These are phyloP conservation scores for Lemur catta DNA, from an alignment of 2,797 vertebrate species.

Conservation along the genomic window DNA sequence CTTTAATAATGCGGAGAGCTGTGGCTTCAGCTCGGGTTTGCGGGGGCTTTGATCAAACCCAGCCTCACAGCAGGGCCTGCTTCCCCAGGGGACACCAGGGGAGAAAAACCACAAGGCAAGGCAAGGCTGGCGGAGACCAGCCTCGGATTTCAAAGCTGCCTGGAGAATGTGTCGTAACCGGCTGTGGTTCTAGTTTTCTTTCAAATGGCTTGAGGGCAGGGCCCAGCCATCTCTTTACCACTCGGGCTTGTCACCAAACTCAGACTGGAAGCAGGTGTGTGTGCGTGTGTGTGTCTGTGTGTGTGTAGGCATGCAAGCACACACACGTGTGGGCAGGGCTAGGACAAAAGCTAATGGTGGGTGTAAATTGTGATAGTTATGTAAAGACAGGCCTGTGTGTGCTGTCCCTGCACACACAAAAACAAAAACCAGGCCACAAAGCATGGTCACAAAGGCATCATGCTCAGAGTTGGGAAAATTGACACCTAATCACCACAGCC, in stretches of 20 bases:
- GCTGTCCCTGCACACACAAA: background rate
- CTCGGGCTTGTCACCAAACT: slow-evolving; percentile 1
- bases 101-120: background rate
- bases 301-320: background rate
- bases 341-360: background rate
- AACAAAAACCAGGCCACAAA: background rate
- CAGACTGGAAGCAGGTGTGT: background rate
- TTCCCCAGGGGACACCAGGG: background rate
- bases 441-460: too few relatives aligned
- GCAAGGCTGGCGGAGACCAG: background rate
- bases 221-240: background rate
- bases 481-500: background rate
- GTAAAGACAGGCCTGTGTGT: background rate
- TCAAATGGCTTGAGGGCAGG: background rate
- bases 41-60: slow-evolving; percentile 65
- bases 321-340: background rate
- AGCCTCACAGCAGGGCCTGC: background rate
- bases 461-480: background rate
- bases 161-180: background rate
- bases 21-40: slow-evolving; percentile 61
- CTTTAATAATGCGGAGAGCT: slow-evolving; percentile 56
- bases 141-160: slow-evolving; percentile 63
- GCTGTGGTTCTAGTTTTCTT: slow-evolving; percentile 4
- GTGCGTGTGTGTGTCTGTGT: background rate
- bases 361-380: background rate